phyloP scores from a whole-genome alignment of 2,113 vertebrate genomes.

The Apeltes quadracus region DNA sequence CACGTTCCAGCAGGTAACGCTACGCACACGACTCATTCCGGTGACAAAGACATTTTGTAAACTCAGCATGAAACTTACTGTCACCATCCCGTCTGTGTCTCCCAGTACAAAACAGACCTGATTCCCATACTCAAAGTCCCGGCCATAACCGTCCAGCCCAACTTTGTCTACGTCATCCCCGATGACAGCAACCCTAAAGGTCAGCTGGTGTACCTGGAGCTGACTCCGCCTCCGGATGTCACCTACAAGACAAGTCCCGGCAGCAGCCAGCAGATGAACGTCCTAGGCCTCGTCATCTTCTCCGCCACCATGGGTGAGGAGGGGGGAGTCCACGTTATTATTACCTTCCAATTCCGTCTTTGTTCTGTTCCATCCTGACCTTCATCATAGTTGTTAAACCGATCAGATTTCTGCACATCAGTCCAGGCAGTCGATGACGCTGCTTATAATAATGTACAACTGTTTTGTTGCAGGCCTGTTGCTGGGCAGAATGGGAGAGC shows the following conservation, averaged over 20 bases:
- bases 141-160: constrained; percentile 69
- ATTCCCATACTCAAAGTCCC: constrained; percentile 78
- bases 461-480: constrained; percentile 79
- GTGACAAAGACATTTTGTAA: neutral
- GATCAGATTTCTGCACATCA: neutral
- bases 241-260: constrained; percentile 85
- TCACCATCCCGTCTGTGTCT: neutral
- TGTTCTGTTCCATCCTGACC: neutral
- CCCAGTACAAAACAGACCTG: constrained; percentile 87
- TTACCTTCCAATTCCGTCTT: neutral
- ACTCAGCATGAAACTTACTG: neutral
- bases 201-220: constrained; percentile 82
- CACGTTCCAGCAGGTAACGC: constrained; percentile 88
- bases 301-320: constrained; percentile 89
- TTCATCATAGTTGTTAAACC: neutral
- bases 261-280: constrained; percentile 91
- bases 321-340: neutral
- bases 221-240: constrained; percentile 84
- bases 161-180: constrained; percentile 85
- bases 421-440: neutral
- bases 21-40: neutral
- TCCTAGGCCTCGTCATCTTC: constrained; percentile 91
- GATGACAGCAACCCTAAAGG: constrained; percentile 80
- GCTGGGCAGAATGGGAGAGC: constrained; percentile 88
- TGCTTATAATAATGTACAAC: neutral